These are phyloP conservation scores for Microcebus jonahi DNA, from an alignment of 2,113 vertebrate genomes.

Conservation along the genomic window DNA sequence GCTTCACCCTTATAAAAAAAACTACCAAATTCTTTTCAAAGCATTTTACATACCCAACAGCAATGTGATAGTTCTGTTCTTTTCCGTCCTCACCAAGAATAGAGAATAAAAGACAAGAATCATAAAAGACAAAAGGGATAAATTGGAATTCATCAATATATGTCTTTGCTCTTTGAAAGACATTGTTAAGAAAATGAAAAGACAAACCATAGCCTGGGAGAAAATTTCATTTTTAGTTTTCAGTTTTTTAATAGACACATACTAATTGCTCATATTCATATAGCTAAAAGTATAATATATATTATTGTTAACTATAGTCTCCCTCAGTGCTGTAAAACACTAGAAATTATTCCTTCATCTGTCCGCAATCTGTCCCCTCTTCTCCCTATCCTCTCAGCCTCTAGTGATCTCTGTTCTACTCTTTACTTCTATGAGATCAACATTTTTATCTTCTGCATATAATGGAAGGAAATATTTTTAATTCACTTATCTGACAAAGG, in stretches of 20 bases:
- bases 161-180: not conserved
- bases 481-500: not conserved
- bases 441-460: no score
- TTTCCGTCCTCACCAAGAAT: not conserved
- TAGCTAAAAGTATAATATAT: no score
- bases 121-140: not conserved
- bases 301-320: no score
- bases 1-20: not conserved
- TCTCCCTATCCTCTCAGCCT: no score
- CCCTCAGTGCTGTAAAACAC: no score
- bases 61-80: not conserved
- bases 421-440: no score
- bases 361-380: no score
- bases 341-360: no score
- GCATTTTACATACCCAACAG: not conserved
- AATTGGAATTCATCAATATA: not conserved
- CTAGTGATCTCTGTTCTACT: no score
- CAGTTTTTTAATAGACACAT: no score
- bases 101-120: not conserved
- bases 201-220: not conserved
- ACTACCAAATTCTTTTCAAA: not conserved
- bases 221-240: no score
- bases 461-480: not conserved
- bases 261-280: no score
- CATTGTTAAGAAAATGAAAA: not conserved